Evolutionary conservation across 2,113 vertebrate genomes (phyloP).

Genomic region (Urocitellus parryii): DNA sequence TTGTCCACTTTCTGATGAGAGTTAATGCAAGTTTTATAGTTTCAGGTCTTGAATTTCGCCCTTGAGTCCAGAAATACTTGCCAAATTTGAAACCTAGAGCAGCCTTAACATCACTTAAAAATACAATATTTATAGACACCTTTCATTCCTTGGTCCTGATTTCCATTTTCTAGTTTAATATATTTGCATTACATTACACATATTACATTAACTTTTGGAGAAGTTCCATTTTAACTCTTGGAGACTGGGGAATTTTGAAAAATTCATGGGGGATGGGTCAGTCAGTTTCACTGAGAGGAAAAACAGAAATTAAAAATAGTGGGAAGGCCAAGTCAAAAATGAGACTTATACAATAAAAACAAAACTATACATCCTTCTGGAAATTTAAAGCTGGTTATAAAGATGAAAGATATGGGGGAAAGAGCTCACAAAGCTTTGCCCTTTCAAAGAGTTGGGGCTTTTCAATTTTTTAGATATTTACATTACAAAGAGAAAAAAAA

Average conservation of each 20-base stretch:
- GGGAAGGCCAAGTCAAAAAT: neutral
- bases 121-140: slow-evolving; percentile 13
- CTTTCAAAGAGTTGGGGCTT: slow-evolving; percentile 5
- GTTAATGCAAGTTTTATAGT: neutral
- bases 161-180: slow-evolving; percentile 47
- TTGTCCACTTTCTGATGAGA: neutral
- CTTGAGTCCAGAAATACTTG: slow-evolving; percentile 29
- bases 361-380: neutral
- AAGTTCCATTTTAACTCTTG: slow-evolving; percentile 9
- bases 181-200: neutral
- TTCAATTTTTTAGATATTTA: slow-evolving; percentile 52
- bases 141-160: slow-evolving; percentile 27
- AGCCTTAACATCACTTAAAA: neutral
- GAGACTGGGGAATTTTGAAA: slow-evolving; percentile 21
- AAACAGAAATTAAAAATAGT: slow-evolving; percentile 38
- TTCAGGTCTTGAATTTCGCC: neutral
- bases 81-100: neutral
- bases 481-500: slow-evolving; percentile 45
- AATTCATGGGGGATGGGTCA: neutral
- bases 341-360: slow-evolving; percentile 26
- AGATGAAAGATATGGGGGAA: neutral
- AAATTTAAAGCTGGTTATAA: slow-evolving; percentile 44
- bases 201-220: neutral
- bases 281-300: neutral
- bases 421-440: slow-evolving; percentile 8